phyloP scores from a whole-genome alignment of 1,140 invertebrate genomes.

The Drosophila kepulauana region DNA sequence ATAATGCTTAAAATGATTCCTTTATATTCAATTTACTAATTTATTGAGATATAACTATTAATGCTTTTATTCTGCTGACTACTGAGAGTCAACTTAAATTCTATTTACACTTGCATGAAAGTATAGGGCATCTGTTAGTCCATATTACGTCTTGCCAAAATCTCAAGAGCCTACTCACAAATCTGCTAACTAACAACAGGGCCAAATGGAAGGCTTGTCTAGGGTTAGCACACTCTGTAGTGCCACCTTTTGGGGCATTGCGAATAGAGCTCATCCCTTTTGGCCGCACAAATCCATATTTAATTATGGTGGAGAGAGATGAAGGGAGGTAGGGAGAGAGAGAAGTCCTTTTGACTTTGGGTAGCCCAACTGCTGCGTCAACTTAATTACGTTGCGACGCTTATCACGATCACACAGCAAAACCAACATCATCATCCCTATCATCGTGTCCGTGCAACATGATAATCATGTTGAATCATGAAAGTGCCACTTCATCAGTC shows the following conservation, averaged over 20 bases:
- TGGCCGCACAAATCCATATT: slow-evolving; percentile 65
- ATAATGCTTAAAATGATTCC: no score
- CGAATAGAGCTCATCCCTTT: background rate
- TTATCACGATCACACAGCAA: slow-evolving; percentile 59
- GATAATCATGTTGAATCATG: slow-evolving; percentile 16
- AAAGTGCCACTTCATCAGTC: slow-evolving; percentile 82
- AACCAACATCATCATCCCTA: slow-evolving; percentile 6
- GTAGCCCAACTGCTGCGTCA: slow-evolving; percentile 50
- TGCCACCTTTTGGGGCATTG: background rate
- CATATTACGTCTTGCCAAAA: background rate
- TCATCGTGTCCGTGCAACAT: slow-evolving; percentile 29
- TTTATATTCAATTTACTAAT: no score
- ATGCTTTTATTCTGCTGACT: no score
- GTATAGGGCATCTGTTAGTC: background rate
- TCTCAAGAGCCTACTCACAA: slow-evolving; percentile 46
- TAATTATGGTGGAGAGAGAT: slow-evolving; percentile 58
- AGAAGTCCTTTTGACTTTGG: slow-evolving; percentile 33
- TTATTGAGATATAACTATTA: no score
- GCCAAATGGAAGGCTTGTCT: slow-evolving; percentile 28
- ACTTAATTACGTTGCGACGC: slow-evolving; percentile 73
- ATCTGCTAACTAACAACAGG: slow-evolving; percentile 67
- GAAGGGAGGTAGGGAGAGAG: background rate
- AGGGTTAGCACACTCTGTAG: background rate
- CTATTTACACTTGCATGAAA: background rate
- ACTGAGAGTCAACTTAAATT: no score